Conservation (phyloP, 1,140 invertebrate species). For the Armadillidium nasatum region DNA sequence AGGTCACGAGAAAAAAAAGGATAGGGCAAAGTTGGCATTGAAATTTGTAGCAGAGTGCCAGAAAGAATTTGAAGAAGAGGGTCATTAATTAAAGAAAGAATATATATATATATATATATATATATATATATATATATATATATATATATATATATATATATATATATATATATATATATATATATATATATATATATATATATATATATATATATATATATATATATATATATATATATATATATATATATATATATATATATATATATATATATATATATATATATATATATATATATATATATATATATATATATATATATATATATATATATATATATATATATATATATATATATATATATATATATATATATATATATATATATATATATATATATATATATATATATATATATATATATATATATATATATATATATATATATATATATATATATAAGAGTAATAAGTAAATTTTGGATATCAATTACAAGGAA, state of each 20-base stretch:
- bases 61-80: too few relatives aligned
- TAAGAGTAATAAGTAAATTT: too few relatives aligned
- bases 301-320: constrained; percentile 13
- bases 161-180: neutral
- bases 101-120: too few relatives aligned
- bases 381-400: constrained; percentile 11
- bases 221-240: constrained; percentile 13
- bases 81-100: too few relatives aligned
- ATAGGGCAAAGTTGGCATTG: too few relatives aligned
- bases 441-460: too few relatives aligned
- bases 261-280: neutral
- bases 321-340: constrained; percentile 9
- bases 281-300: neutral
- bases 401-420: constrained; percentile 15
- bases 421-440: neutral
- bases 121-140: too few relatives aligned
- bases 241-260: constrained; percentile 6
- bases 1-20: too few relatives aligned
- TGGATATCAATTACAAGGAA: too few relatives aligned
- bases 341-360: constrained; percentile 2
- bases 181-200: constrained; percentile 11
- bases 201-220: constrained; percentile 9
- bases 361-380: constrained; percentile 3
- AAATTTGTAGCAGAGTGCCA: too few relatives aligned
- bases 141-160: too few relatives aligned